Percentiles rank a stretch among this genome's conserved stretches.
Conservation (phyloP, 2,113 vertebrate species). For the Callionymus lyra region DNA sequence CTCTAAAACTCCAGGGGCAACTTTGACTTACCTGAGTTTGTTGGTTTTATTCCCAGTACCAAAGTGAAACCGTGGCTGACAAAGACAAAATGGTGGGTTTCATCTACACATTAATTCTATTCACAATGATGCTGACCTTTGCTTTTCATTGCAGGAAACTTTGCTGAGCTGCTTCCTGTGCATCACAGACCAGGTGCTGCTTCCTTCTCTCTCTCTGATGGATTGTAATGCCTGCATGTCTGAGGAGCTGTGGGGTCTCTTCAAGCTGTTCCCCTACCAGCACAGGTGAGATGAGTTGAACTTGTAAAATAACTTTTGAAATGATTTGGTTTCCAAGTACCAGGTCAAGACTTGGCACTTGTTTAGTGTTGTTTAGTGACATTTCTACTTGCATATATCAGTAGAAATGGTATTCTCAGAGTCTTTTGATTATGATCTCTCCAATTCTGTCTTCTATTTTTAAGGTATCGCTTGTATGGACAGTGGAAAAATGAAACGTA, state of each 20-base stretch:
- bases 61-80: conserved; percentile 41
- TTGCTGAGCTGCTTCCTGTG: conserved; percentile 67
- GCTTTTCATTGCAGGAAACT: conserved; percentile 67
- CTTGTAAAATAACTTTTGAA: too few species aligned
- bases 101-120: neutral
- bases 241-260: conserved; percentile 86
- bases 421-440: too few species aligned
- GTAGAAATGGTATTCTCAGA: too few species aligned
- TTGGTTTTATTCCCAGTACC: conserved; percentile 49
- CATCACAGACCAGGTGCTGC: conserved; percentile 71
- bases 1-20: too few species aligned
- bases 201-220: conserved; percentile 92
- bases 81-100: conserved; percentile 54
- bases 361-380: neutral
- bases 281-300: conserved; percentile 91
- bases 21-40: too few species aligned
- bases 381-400: too few species aligned
- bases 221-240: conserved; percentile 95
- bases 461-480: conserved; percentile 92
- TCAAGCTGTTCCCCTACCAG: conserved; percentile 96
- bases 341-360: neutral
- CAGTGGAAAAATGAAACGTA: conserved; percentile 99
- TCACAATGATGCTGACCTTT: neutral
- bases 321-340: neutral
- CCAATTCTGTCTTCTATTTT: neutral